phyloP scores from a whole-genome alignment of 2,888 invertebrate species.

The Baccha elongata region DNA sequence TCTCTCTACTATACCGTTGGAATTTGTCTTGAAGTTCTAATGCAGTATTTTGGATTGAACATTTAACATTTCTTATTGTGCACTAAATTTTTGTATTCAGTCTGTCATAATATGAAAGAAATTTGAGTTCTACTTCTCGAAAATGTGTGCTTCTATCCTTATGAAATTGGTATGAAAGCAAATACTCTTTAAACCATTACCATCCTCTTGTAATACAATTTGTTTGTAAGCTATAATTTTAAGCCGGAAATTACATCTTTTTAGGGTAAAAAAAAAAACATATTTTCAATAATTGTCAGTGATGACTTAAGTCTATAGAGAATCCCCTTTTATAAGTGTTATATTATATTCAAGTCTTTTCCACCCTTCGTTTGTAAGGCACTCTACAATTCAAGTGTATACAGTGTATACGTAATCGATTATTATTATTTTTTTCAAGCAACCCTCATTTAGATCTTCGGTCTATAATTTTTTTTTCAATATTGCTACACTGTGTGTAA shows the following conservation, averaged over 20 bases:
- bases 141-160: too few relatives aligned
- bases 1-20: too few relatives aligned
- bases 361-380: constrained; percentile 18
- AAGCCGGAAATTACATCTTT: constrained; percentile 53
- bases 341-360: constrained; percentile 37
- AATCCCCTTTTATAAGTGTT: constrained; percentile 46
- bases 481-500: constrained; percentile 48
- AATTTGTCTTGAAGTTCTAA: too few relatives aligned
- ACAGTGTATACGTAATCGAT: constrained; percentile 64
- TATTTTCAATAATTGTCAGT: constrained; percentile 35
- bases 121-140: too few relatives aligned
- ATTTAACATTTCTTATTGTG: too few relatives aligned
- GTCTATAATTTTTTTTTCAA: constrained; percentile 20
- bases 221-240: constrained; percentile 47
- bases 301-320: constrained; percentile 26
- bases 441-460: neutral
- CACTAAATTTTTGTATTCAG: too few relatives aligned
- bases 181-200: constrained; percentile 1
- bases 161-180: too few relatives aligned
- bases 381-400: constrained; percentile 56
- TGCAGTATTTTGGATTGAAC: too few relatives aligned
- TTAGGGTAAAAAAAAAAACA: constrained; percentile 18
- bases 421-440: constrained; percentile 28
- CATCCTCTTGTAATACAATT: constrained; percentile 32
- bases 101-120: too few relatives aligned